These are phyloP conservation scores for Ornithoptera priamus DNA, from an alignment of 2,888 invertebrate species.

Conservation along the genomic window DNA sequence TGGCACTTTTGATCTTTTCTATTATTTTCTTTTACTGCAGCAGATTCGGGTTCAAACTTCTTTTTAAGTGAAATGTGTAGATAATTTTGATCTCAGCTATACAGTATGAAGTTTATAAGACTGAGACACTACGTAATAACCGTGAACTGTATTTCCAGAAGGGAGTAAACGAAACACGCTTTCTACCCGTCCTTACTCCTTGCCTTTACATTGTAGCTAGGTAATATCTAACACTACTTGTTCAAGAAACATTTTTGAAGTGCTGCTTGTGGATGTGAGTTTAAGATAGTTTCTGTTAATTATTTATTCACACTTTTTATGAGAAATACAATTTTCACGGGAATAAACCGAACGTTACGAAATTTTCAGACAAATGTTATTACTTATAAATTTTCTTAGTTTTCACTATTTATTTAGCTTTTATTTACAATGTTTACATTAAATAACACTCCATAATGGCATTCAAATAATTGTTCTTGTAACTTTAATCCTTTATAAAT, in stretches of 20 bases:
- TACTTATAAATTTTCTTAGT: neutral
- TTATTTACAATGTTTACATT: neutral
- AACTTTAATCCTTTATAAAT: slow-evolving; percentile 26
- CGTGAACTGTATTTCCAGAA: slow-evolving; percentile 72
- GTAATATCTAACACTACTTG: slow-evolving; percentile 63
- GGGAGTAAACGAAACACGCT: slow-evolving; percentile 74
- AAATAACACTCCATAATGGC: neutral
- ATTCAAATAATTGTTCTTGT: slow-evolving; percentile 3
- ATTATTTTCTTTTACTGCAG: slow-evolving; percentile 36
- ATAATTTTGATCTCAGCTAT: slow-evolving; percentile 53
- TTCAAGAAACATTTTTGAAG: slow-evolving; percentile 47
- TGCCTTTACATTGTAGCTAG: slow-evolving; percentile 77
- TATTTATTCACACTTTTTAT: slow-evolving; percentile 40
- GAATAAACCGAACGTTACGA: neutral
- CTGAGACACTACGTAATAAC: slow-evolving; percentile 75
- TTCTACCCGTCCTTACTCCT: slow-evolving; percentile 79
- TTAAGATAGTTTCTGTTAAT: slow-evolving; percentile 51
- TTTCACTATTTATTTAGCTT: neutral
- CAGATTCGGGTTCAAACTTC: slow-evolving; percentile 23
- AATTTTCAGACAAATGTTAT: neutral
- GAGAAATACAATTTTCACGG: neutral
- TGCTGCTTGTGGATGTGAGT: slow-evolving; percentile 65
- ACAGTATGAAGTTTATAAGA: slow-evolving; percentile 73
- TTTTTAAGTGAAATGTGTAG: slow-evolving; percentile 24
- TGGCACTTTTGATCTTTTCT: slow-evolving; percentile 44